Evolutionary conservation across 2,888 invertebrate genomes (phyloP), one percentile per base, ranked within the genome.

Genomic region (Ctena decussata): DNA sequence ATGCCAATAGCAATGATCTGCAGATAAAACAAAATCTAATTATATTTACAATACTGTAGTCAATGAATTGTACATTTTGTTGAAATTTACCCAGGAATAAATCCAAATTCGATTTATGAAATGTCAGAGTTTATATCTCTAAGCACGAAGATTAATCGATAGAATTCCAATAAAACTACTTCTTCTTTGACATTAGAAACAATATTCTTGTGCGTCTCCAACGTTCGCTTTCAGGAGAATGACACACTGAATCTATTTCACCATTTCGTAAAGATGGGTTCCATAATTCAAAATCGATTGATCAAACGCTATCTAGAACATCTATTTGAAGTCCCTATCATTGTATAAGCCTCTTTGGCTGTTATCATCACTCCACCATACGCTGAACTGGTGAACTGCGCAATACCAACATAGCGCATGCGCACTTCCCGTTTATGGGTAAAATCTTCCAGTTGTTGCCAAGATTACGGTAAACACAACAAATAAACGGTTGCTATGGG

Each of bases 401-500:
- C 35, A 35, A 12, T 65, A 35, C 35, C 65, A 15, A 65, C 11
- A 65, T 18, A 32, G 35, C 35, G 35, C 65, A 35, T 65, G 65
- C 65, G 65, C 65, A 65, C 65, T 65, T 32, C 65, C 65, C 35
- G 5, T 35, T 35, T 35, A 18, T 32, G 32, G 65, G 11, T 35
- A 35, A 65, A 27, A 5, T 27, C 57, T 32, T 35, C 65, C 21
- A 30, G 11, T 57, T 2, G 60, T 57, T 57, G 11, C 60, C 41
- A 57, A 57, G 53, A 12, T 18, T n/a, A 53, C 35, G 57, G 39
- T 75, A 83, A 83, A 79, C 78, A 83, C 74, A 78, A 83, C 78
- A 83, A 83, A 73, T 53, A 30, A 44, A 76, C 8, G 60, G 73
- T 77, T 65, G 24, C 82, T 65, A 82, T 82, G 71, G 78, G 32